Percentiles rank a stretch among this genome's conserved stretches.
Conservation (phyloP, 2,113 vertebrate genomes). For the Canis aureus region DNA sequence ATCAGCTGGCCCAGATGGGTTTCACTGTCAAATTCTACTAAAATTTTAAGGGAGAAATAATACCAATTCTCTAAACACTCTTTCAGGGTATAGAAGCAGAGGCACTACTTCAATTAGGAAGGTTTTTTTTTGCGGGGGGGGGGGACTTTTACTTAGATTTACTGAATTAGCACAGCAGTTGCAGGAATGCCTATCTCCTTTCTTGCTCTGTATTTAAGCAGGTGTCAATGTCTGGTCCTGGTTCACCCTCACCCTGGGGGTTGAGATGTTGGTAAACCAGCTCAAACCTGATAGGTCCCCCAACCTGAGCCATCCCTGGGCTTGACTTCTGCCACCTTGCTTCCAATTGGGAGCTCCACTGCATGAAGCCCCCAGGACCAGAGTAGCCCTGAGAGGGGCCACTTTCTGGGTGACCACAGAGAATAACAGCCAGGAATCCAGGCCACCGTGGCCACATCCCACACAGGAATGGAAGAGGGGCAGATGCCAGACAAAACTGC, state of each 20-base stretch:
- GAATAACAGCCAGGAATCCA: neutral
- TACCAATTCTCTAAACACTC: no score
- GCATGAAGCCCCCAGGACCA: neutral
- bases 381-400: neutral
- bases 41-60: no score
- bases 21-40: no score
- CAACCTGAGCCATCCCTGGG: neutral
- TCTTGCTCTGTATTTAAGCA: neutral
- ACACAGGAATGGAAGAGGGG: neutral
- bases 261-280: neutral
- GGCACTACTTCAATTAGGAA: no score
- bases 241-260: neutral
- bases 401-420: neutral
- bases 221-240: neutral
- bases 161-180: neutral
- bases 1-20: no score
- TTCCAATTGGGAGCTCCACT: neutral
- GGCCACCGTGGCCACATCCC: neutral
- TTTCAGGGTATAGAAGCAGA: no score
- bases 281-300: no score
- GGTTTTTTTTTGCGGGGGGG: no score
- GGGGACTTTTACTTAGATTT: neutral
- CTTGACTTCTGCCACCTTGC: neutral
- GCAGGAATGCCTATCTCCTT: no score
- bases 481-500: neutral